These are phyloP conservation scores for Hydrolagus colliei DNA, from an alignment of 2,797 vertebrate species.

Conservation along the genomic window DNA sequence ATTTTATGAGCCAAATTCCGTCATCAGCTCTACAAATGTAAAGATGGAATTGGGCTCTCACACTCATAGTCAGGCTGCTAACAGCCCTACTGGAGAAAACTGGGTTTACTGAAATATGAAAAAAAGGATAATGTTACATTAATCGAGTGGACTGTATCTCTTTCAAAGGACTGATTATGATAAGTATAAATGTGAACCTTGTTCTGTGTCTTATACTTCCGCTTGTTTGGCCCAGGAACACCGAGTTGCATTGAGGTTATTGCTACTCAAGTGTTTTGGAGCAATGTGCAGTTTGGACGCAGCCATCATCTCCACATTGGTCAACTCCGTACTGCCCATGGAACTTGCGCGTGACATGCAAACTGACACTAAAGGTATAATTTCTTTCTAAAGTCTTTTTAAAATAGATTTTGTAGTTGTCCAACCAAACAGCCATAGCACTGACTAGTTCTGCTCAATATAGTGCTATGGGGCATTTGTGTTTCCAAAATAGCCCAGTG, in stretches of 20 bases:
- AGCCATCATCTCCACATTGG: constrained; percentile 79
- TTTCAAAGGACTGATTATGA: too few species aligned
- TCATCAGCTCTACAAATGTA: too few species aligned
- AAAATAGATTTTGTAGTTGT: too few species aligned
- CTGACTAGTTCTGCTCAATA: too few species aligned
- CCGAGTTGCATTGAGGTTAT: constrained; percentile 74
- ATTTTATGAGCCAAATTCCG: too few species aligned
- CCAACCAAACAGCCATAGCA: too few species aligned
- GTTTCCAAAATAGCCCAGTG: too few species aligned
- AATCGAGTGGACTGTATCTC: too few species aligned
- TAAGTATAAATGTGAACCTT: neutral
- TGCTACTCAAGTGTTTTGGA: constrained; percentile 91
- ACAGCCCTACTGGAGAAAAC: neutral
- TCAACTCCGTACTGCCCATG: constrained; percentile 91
- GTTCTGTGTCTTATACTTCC: neutral
- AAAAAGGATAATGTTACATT: too few species aligned
- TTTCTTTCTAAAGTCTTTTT: neutral
- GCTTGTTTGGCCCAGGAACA: constrained; percentile 65
- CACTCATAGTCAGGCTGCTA: too few species aligned
- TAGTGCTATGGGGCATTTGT: too few species aligned
- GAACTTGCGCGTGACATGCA: constrained; percentile 95
- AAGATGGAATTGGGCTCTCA: too few species aligned
- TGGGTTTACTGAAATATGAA: neutral
- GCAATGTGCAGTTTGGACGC: constrained; percentile 90
- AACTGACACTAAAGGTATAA: constrained; percentile 77